phyloP scores from a whole-genome alignment of 2,888 invertebrate genomes.

The Cosmia pyralina region DNA sequence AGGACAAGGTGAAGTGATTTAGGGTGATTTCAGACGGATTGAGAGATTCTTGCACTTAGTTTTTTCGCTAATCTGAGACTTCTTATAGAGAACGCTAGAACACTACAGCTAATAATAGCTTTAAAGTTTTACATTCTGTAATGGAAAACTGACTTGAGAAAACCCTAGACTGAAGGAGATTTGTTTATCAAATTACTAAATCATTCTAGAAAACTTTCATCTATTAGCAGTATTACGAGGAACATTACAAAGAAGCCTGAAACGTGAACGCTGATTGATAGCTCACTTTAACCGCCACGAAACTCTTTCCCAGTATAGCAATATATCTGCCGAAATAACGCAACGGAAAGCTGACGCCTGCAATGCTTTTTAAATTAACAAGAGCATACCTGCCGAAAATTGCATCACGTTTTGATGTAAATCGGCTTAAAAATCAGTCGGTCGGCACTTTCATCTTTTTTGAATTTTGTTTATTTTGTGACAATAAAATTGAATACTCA shows the following conservation, averaged over 20 bases:
- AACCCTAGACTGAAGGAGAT: neutral
- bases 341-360: too few relatives aligned
- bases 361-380: neutral
- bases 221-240: constrained; percentile 12
- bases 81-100: neutral
- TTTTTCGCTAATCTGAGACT: neutral
- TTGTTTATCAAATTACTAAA: constrained; percentile 21
- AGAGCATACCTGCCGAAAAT: neutral
- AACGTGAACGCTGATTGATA: neutral
- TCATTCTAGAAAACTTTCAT: constrained; percentile 22
- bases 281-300: too few relatives aligned
- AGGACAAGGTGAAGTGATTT: neutral
- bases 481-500: neutral
- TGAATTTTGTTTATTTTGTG: too few relatives aligned
- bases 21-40: neutral
- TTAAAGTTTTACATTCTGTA: neutral
- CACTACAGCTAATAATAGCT: neutral
- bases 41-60: neutral
- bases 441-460: neutral
- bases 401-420: neutral
- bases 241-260: constrained; percentile 3
- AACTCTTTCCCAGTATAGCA: neutral
- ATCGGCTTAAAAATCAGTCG: neutral
- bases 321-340: neutral
- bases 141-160: neutral